phyloP scores from a whole-genome alignment of 2,113 vertebrate genomes.

The Lonchura striata region DNA sequence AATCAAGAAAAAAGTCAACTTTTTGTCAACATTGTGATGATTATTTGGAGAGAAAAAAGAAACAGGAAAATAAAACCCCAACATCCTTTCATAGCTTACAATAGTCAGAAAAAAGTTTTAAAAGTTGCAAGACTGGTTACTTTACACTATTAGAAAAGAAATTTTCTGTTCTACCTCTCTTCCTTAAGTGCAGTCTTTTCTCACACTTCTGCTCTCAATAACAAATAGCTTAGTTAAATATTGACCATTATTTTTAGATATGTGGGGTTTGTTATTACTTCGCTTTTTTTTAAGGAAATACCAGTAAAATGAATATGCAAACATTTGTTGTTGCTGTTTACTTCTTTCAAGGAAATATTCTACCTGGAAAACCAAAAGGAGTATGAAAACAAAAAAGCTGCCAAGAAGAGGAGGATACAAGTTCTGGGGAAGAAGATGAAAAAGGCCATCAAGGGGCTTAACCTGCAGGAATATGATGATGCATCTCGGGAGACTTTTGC shows the following conservation, averaged over 20 bases:
- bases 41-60: neutral
- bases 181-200: neutral
- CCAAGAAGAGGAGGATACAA: constrained; percentile 88
- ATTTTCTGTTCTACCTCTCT: neutral
- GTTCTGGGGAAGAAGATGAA: constrained; percentile 94
- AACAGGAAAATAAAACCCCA: neutral
- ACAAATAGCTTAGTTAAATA: neutral
- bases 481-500: constrained; percentile 95
- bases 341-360: constrained; percentile 83
- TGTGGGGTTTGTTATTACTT: neutral
- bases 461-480: constrained; percentile 93
- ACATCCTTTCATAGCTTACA: neutral
- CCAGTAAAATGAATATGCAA: neutral
- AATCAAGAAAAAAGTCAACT: neutral
- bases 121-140: neutral
- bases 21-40: neutral
- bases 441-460: constrained; percentile 90
- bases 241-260: neutral
- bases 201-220: neutral
- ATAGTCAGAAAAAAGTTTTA: neutral
- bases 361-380: constrained; percentile 87
- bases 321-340: neutral
- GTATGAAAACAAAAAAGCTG: constrained; percentile 88
- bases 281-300: neutral
- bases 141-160: neutral